A percentile compares a stretch with the other conserved stretches of the same genome.
Evolutionary conservation across 2,113 vertebrate genomes (phyloP).

Genomic region (Sterna hirundo): DNA sequence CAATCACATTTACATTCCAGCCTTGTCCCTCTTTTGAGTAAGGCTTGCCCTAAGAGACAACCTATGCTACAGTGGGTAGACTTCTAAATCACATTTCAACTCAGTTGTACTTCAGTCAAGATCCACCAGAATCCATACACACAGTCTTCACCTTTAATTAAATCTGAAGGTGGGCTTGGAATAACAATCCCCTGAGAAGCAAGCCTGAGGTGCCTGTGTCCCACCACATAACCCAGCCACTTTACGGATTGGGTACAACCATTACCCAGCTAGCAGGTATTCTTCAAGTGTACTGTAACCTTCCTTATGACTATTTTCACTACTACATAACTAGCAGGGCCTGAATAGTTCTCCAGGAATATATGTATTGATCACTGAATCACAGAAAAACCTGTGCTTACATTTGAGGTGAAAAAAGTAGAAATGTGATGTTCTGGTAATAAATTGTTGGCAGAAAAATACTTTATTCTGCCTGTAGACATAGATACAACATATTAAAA

Average conservation of each 20-base stretch:
- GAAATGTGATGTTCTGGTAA: background rate
- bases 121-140: background rate
- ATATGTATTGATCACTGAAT: background rate
- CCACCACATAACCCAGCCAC: background rate
- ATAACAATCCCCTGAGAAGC: background rate
- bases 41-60: background rate
- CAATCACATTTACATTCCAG: background rate
- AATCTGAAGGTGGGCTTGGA: background rate
- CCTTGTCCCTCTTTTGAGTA: background rate
- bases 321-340: background rate
- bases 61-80: background rate
- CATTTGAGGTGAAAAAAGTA: background rate
- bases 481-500: background rate
- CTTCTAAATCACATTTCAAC: slow-evolving; percentile 16
- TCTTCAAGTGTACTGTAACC: background rate
- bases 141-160: background rate
- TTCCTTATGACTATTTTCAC: background rate
- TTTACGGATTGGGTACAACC: background rate
- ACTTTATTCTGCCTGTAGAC: background rate
- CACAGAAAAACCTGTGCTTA: background rate
- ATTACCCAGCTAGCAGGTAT: background rate
- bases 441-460: background rate
- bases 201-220: background rate
- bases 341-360: background rate
- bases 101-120: background rate